Conservation (phyloP, 2,113 vertebrate species). For the Sialia sialis region DNA sequence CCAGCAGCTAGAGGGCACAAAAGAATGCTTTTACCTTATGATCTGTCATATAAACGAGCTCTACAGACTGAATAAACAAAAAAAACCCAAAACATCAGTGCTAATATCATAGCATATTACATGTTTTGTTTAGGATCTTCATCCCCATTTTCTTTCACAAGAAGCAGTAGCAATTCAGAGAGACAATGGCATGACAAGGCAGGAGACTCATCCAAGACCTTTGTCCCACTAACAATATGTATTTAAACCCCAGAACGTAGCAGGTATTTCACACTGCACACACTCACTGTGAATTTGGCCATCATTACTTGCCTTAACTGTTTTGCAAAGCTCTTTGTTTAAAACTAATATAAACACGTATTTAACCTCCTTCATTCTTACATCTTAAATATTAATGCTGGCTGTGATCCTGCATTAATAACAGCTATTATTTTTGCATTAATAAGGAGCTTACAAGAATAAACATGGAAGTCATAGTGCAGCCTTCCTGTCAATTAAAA, state of each 20-base stretch:
- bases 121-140: slow-evolving; percentile 5
- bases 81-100: slow-evolving; percentile 13
- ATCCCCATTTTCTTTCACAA: background rate
- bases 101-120: background rate
- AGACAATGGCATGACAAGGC: background rate
- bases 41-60: slow-evolving; percentile 45
- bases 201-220: background rate
- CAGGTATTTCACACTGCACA: background rate
- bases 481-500: slow-evolving; percentile 70
- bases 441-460: slow-evolving; percentile 75
- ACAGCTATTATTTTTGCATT: slow-evolving; percentile 75
- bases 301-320: slow-evolving; percentile 41
- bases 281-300: background rate
- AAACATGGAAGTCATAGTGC: slow-evolving; percentile 72
- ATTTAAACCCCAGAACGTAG: slow-evolving; percentile 10
- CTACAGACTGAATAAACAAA: slow-evolving; percentile 48
- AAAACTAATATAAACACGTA: slow-evolving; percentile 65
- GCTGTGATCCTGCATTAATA: slow-evolving; percentile 72
- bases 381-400: slow-evolving; percentile 73
- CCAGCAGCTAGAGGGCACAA: slow-evolving; percentile 82
- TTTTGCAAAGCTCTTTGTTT: slow-evolving; percentile 68
- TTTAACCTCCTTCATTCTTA: slow-evolving; percentile 69
- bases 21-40: slow-evolving; percentile 78
- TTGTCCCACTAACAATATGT: slow-evolving; percentile 3
- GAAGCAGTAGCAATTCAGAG: background rate